These are phyloP conservation scores for Diadema setosum DNA, from an alignment of 35 echinoderm and acorn worm species.

Conservation along the genomic window DNA sequence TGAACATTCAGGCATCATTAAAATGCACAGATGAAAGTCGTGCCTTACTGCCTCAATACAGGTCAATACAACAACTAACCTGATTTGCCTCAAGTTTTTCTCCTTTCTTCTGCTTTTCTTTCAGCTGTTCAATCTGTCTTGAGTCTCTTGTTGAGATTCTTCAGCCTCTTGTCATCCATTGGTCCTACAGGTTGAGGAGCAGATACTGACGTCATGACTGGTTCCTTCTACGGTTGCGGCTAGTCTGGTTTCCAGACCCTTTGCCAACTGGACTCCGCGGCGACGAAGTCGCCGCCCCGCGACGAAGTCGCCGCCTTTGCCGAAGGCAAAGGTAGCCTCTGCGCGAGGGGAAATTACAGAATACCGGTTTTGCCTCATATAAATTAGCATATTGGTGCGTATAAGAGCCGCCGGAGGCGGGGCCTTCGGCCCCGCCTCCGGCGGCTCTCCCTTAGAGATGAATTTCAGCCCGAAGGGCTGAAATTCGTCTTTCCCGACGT, in stretches of 20 bases:
- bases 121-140: slow-evolving; percentile 69
- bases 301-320: slow-evolving; percentile 21
- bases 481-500: too few relatives aligned
- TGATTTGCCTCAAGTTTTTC: slow-evolving; percentile 75
- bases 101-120: slow-evolving; percentile 65
- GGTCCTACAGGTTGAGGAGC: not conserved
- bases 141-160: slow-evolving; percentile 65
- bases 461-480: too few relatives aligned
- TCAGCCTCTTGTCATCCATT: slow-evolving; percentile 56
- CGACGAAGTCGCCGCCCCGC: slow-evolving; percentile 2
- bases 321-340: slow-evolving; percentile 28
- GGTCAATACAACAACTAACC: slow-evolving; percentile 3
- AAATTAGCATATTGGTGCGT: too few relatives aligned
- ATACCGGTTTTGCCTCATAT: not conserved
- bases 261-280: not conserved
- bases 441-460: too few relatives aligned
- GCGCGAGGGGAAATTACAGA: not conserved
- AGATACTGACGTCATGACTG: not conserved
- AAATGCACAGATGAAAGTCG: too few relatives aligned
- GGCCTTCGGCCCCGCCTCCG: too few relatives aligned
- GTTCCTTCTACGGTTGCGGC: not conserved
- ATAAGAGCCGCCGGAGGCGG: too few relatives aligned
- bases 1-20: too few relatives aligned
- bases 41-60: too few relatives aligned
- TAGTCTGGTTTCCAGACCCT: not conserved